phyloP scores from a whole-genome alignment of 2,888 invertebrate genomes.

The Apodemia duryi region DNA sequence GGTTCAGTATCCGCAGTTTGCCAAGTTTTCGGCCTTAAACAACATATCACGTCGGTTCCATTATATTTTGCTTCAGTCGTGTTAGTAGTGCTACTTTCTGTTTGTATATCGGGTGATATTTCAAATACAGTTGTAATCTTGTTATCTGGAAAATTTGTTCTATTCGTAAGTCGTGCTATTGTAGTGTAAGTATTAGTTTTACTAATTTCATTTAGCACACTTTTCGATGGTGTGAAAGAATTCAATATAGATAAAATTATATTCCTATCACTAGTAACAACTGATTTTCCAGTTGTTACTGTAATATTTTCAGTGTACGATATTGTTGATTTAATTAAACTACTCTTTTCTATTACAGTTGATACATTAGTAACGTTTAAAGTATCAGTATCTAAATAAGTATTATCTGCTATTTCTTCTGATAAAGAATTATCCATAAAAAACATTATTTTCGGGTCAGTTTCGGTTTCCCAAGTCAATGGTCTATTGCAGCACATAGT shows the following conservation, averaged over 20 bases:
- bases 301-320: neutral
- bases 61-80: neutral
- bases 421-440: conserved; percentile 2
- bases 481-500: conserved; percentile 35
- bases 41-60: neutral
- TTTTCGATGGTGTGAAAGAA: neutral
- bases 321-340: neutral
- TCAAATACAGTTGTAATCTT: neutral
- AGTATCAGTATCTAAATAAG: neutral
- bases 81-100: neutral
- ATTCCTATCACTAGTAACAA: neutral
- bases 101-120: neutral
- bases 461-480: conserved; percentile 36
- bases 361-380: neutral
- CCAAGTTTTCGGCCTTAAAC: neutral
- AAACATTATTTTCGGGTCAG: neutral
- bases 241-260: neutral
- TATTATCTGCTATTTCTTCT: neutral
- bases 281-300: neutral
- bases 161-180: neutral
- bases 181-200: neutral
- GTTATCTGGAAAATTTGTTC: neutral
- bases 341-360: neutral
- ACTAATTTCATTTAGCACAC: neutral
- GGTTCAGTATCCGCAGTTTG: neutral